These are phyloP conservation scores for Campoplex capitator DNA, from an alignment of 2,888 invertebrate species.

Conservation along the genomic window DNA sequence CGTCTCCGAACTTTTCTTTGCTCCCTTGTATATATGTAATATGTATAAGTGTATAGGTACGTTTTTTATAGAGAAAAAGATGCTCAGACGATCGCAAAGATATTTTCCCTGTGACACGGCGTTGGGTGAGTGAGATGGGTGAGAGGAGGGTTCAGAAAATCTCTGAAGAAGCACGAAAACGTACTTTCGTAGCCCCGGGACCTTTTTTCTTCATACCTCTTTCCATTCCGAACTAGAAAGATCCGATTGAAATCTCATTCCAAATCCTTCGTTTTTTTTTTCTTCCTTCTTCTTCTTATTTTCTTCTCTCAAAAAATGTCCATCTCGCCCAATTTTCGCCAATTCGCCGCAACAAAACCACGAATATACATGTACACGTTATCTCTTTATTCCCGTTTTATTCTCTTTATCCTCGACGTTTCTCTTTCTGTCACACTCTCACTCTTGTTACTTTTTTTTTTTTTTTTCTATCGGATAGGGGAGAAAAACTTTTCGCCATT, in stretches of 20 bases:
- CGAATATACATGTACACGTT: constrained; percentile 38
- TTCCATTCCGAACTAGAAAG: constrained; percentile 25
- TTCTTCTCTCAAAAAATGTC: constrained; percentile 61
- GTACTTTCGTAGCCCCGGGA: constrained; percentile 57
- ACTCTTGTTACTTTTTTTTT: constrained; percentile 29
- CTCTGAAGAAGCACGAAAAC: constrained; percentile 55
- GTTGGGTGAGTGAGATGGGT: neutral
- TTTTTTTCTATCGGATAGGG: constrained; percentile 24
- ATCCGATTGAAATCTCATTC: constrained; percentile 68
- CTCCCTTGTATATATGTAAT: constrained; percentile 11
- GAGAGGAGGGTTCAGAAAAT: constrained; percentile 28
- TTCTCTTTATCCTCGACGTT: constrained; percentile 38
- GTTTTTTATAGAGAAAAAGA: constrained; percentile 34
- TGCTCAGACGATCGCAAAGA: constrained; percentile 44
- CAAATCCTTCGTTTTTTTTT: constrained; percentile 27
- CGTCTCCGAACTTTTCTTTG: constrained; percentile 44
- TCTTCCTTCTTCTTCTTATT: neutral
- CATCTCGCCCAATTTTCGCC: constrained; percentile 66
- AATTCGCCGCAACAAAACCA: constrained; percentile 62
- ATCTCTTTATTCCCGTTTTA: constrained; percentile 49
- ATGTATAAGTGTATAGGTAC: neutral
- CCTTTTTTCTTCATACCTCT: constrained; percentile 43
- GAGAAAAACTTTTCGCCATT: constrained; percentile 64
- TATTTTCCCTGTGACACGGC: constrained; percentile 50
- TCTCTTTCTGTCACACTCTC: constrained; percentile 26